Percentiles rank a stretch among this genome's conserved stretches.
phyloP scores from a whole-genome alignment of 2,797 vertebrate species.

The Meriones psammophilus region DNA sequence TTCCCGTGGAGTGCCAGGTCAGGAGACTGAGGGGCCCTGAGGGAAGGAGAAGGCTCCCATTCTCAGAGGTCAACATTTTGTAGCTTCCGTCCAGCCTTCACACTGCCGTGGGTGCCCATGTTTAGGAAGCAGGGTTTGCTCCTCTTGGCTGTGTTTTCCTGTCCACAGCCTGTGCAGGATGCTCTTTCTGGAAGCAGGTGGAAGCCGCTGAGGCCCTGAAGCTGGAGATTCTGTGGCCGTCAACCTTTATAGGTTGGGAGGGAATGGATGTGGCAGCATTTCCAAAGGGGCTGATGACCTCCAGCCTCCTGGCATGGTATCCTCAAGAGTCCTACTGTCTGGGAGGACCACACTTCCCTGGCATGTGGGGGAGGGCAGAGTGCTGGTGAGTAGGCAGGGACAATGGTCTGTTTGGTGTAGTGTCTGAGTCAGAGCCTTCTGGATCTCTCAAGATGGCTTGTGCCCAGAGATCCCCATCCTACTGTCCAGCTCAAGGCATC shows the following conservation, averaged over 20 bases:
- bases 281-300: not conserved
- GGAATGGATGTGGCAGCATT: not conserved
- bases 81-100: not conserved
- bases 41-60: not conserved
- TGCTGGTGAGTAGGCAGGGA: too few species aligned
- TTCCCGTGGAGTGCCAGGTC: not conserved
- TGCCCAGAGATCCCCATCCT: not conserved
- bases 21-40: not conserved
- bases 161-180: fast-evolving
- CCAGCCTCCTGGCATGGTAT: not conserved
- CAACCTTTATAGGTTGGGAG: not conserved
- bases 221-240: not conserved
- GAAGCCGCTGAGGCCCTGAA: not conserved
- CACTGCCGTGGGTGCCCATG: not conserved
- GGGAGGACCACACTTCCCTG: fast-evolving
- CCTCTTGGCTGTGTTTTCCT: fast-evolving
- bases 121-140: fast-evolving
- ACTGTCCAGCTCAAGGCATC: not conserved
- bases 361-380: not conserved
- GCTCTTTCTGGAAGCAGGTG: not conserved
- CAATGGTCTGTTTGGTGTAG: not conserved
- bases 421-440: not conserved
- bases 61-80: not conserved
- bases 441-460: not conserved
- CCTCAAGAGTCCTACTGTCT: not conserved